These are phyloP conservation scores for Prionailurus bengalensis DNA, from an alignment of 2,113 vertebrate species.

Conservation along the genomic window DNA sequence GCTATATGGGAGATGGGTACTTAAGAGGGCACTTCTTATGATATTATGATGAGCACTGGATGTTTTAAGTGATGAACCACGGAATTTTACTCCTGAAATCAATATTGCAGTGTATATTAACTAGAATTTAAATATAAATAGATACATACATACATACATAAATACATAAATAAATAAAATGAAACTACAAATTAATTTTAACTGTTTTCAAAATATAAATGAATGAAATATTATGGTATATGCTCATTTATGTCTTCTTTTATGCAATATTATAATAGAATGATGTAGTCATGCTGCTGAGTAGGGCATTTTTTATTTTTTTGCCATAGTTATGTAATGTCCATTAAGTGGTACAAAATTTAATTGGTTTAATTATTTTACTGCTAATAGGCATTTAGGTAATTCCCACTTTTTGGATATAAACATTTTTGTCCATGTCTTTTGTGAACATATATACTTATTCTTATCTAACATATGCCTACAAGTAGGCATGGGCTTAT, in stretches of 20 bases:
- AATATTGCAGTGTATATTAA: no score
- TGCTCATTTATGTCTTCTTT: neutral
- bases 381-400: neutral
- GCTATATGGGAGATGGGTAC: no score
- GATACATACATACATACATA: no score
- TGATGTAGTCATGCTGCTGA: neutral
- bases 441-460: neutral
- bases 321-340: neutral
- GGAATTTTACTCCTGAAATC: no score
- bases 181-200: neutral
- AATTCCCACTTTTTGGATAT: neutral
- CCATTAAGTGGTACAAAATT: neutral
- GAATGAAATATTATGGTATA: neutral
- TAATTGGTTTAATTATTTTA: neutral
- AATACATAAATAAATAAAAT: neutral
- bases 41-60: no score
- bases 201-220: neutral
- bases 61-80: no score
- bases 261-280: no score
- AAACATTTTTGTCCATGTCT: neutral
- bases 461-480: neutral
- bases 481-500: neutral
- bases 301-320: neutral
- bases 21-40: no score
- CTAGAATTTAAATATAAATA: no score